These are phyloP conservation scores for Drosophila kuntzei DNA, from an alignment of 2,888 invertebrate species.

Conservation along the genomic window DNA sequence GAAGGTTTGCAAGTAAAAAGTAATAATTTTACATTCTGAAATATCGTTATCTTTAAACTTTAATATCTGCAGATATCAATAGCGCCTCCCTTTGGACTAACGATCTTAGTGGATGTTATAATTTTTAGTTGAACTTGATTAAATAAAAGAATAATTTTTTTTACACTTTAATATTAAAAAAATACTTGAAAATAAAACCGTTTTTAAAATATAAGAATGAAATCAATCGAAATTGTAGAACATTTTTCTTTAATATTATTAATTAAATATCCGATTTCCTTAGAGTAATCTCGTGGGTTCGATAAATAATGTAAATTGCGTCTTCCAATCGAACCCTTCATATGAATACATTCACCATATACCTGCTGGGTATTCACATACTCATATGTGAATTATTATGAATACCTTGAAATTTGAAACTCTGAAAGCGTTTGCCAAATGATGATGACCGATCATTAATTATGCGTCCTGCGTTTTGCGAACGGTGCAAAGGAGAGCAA, in stretches of 20 bases:
- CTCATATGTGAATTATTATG: constrained; percentile 7
- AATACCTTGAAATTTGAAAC: constrained; percentile 42
- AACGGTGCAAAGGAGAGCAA: background rate
- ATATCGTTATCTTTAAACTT: background rate
- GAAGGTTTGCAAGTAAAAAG: background rate
- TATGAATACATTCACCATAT: background rate
- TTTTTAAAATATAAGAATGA: too few species aligned
- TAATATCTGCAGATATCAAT: background rate
- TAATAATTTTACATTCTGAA: background rate
- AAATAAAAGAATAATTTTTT: too few species aligned
- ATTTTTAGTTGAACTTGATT: too few species aligned
- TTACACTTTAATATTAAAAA: too few species aligned
- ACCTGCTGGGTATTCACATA: background rate
- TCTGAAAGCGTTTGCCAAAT: constrained; percentile 44
- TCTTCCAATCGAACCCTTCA: background rate
- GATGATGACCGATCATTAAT: constrained; percentile 58
- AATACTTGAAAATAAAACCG: too few species aligned
- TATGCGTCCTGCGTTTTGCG: constrained; percentile 33
- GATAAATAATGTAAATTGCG: background rate
- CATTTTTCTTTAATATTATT: too few species aligned
- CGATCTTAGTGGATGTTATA: too few species aligned
- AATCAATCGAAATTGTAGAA: too few species aligned
- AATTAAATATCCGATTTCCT: too few species aligned
- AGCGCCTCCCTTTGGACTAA: too few species aligned
- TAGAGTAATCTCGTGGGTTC: too few species aligned